A percentile compares a stretch with the other conserved stretches of the same genome.
Evolutionary conservation across 2,797 vertebrate genomes (phyloP).

Genomic region (Pogoniulus pusillus): DNA sequence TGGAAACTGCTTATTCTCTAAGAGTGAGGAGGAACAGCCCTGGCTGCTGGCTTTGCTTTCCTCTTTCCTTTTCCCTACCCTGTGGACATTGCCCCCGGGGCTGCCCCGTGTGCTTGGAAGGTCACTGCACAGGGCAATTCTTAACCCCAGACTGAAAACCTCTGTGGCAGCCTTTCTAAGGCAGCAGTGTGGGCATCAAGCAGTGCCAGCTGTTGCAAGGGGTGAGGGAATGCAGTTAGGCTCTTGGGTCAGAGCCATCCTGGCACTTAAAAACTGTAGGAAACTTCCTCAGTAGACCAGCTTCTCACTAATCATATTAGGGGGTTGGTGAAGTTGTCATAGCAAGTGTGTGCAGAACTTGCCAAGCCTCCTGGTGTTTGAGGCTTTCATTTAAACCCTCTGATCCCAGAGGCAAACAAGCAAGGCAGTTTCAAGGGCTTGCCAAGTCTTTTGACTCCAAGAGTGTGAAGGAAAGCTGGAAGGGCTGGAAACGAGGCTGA

Average conservation of each 20-base stretch:
- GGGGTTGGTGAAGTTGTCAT: background rate
- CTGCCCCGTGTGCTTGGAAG: background rate
- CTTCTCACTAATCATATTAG: background rate
- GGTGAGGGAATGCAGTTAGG: background rate
- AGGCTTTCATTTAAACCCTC: background rate
- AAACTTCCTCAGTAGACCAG: background rate
- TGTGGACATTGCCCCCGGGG: background rate
- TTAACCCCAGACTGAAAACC: background rate
- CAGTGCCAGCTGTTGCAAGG: background rate
- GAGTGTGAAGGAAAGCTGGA: background rate
- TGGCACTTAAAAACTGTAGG: background rate
- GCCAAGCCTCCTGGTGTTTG: background rate
- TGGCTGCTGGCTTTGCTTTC: background rate
- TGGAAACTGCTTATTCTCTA: background rate
- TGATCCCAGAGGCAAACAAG: background rate
- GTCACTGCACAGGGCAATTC: background rate
- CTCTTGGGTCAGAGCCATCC: background rate
- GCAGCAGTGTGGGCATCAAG: fast-evolving
- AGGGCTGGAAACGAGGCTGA: background rate
- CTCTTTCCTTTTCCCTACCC: background rate
- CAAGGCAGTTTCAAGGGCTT: background rate
- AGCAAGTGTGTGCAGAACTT: background rate
- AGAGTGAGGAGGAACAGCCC: background rate
- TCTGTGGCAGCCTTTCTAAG: background rate
- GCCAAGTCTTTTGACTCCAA: background rate